Percentiles rank a stretch among this genome's conserved stretches.
phyloP scores from a whole-genome alignment of 1,140 invertebrate genomes.

The Pectinophora gossypiella region DNA sequence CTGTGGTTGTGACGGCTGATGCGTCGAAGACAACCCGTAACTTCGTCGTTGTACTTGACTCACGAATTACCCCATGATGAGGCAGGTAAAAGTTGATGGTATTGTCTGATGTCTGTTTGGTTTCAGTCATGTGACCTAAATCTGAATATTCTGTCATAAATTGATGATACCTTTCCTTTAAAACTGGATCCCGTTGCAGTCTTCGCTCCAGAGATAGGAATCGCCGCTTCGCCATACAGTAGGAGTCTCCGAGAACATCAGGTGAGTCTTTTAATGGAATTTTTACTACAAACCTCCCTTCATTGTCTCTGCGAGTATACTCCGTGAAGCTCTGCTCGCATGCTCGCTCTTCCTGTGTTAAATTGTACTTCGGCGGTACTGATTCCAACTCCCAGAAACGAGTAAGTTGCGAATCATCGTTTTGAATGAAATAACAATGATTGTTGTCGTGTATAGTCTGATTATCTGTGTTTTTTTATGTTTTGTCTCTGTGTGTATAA shows the following conservation, averaged over 20 bases:
- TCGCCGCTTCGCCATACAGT: background rate
- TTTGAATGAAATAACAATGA: constrained; percentile 6
- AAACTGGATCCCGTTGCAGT: background rate
- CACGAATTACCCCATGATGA: constrained; percentile 38
- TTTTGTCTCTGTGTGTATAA: background rate
- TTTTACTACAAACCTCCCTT: constrained; percentile 17
- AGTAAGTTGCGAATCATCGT: constrained; percentile 10
- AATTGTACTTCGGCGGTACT: constrained; percentile 5
- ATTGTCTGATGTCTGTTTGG: background rate
- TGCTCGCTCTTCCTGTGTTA: constrained; percentile 17
- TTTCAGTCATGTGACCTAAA: constrained; percentile 2
- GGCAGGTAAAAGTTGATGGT: constrained; percentile 30
- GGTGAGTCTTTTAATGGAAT: constrained; percentile 15
- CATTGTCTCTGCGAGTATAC: constrained; percentile 2
- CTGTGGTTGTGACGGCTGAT: constrained; percentile 14
- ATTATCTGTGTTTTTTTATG: background rate
- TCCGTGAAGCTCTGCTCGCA: constrained; percentile 20
- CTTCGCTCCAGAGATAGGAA: background rate
- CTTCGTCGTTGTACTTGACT: constrained; percentile 25
- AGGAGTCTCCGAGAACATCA: constrained; percentile 1
- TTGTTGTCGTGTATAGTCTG: background rate
- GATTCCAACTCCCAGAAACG: constrained; percentile 23
- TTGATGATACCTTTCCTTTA: constrained; percentile 1
- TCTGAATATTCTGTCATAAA: constrained; percentile 7
- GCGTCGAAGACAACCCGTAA: constrained; percentile 32